phyloP scores from a whole-genome alignment of 2,797 vertebrate species.

The Typhlichthys subterraneus region DNA sequence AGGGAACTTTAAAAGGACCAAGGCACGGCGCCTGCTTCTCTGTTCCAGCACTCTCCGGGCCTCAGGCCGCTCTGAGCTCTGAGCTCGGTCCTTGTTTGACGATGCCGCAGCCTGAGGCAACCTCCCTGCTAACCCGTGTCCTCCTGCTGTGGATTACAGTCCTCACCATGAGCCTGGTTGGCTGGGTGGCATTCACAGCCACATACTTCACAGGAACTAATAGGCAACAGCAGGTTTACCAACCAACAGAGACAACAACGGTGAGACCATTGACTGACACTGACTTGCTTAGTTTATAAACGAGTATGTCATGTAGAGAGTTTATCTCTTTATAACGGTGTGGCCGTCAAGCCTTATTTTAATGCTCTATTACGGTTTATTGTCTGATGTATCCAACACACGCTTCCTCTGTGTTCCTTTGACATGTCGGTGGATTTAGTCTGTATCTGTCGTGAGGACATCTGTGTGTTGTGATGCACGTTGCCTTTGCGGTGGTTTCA shows the following conservation, averaged over 20 bases:
- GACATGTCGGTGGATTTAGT: too few relatives aligned
- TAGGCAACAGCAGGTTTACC: too few relatives aligned
- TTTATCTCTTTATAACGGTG: too few relatives aligned
- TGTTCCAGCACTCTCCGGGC: slow-evolving; percentile 36
- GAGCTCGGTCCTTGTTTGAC: slow-evolving; percentile 24
- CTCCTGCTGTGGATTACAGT: slow-evolving; percentile 69
- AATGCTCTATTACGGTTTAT: too few relatives aligned
- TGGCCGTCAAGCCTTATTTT: too few relatives aligned
- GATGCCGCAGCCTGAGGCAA: slow-evolving; percentile 54
- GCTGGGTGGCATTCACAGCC: slow-evolving; percentile 35
- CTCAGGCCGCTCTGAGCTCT: slow-evolving; percentile 31
- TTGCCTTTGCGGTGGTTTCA: slow-evolving; percentile 56
- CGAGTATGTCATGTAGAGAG: too few relatives aligned
- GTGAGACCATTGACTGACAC: slow-evolving; percentile 49
- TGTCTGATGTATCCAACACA: too few relatives aligned
- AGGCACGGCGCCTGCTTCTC: slow-evolving; percentile 34
- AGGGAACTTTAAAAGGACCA: slow-evolving; percentile 56
- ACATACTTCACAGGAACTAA: slow-evolving; percentile 51
- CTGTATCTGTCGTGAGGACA: slow-evolving; percentile 16
- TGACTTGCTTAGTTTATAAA: background rate
- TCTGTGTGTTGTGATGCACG: slow-evolving; percentile 24
- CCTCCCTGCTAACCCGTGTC: slow-evolving; percentile 35
- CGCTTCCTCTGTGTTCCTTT: too few relatives aligned
- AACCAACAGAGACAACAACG: slow-evolving; percentile 24
- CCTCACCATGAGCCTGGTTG: slow-evolving; percentile 58